Percentiles rank a stretch among this genome's conserved stretches.
Evolutionary conservation across 2,113 vertebrate genomes (phyloP).

Genomic region (Crotalus tigris): DNA sequence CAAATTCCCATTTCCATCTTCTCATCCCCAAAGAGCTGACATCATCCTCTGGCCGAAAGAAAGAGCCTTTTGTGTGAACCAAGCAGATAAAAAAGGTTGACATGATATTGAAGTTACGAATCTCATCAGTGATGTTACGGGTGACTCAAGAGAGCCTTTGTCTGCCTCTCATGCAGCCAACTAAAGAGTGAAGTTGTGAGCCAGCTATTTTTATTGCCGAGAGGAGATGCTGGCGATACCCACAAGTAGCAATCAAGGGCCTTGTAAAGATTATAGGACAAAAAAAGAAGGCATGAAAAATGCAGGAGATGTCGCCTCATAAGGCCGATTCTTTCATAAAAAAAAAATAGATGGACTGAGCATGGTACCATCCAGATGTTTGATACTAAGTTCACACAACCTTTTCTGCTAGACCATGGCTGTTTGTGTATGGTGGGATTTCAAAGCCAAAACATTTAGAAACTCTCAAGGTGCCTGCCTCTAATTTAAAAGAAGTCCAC

Average conservation of each 20-base stretch:
- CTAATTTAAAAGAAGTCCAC: background rate
- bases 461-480: background rate
- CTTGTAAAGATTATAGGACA: slow-evolving; percentile 6
- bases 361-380: background rate
- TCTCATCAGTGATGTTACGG: slow-evolving; percentile 36
- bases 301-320: background rate
- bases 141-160: slow-evolving; percentile 44
- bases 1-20: background rate
- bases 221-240: slow-evolving; percentile 4
- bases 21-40: slow-evolving; percentile 35
- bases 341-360: background rate
- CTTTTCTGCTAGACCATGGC: background rate
- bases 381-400: background rate
- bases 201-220: background rate
- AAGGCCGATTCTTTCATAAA: background rate
- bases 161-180: slow-evolving; percentile 19
- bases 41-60: slow-evolving; percentile 12
- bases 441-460: background rate
- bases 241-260: background rate
- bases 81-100: slow-evolving; percentile 30
- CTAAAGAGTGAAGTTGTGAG: slow-evolving; percentile 10
- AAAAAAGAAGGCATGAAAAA: background rate
- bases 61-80: slow-evolving; percentile 29
- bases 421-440: background rate
- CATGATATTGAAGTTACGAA: slow-evolving; percentile 43